Evolutionary conservation across 2,113 vertebrate genomes (phyloP).

Genomic region (Glaucomys volans): DNA sequence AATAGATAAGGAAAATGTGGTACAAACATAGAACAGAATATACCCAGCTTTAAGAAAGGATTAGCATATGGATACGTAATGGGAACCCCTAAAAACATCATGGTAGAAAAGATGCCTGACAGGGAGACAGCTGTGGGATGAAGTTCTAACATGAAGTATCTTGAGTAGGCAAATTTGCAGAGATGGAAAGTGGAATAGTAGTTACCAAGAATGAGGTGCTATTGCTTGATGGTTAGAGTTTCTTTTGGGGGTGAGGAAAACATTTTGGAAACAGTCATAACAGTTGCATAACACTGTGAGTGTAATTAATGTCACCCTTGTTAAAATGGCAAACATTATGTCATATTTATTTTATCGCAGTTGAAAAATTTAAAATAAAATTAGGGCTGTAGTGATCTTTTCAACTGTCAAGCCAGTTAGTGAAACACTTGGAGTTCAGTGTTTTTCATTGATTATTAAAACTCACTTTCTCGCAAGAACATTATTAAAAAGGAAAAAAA

Average conservation of each 20-base stretch:
- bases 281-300: not conserved
- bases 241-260: not conserved
- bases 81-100: not conserved
- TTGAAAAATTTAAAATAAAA: not conserved
- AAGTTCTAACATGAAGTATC: not conserved
- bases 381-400: not conserved
- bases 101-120: not conserved
- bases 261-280: not conserved
- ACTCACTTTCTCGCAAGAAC: not conserved
- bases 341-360: not conserved
- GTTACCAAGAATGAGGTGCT: not conserved
- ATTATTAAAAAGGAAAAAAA: not conserved
- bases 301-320: not conserved
- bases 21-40: not conserved
- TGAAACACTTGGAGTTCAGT: not conserved
- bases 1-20: not conserved
- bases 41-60: not conserved
- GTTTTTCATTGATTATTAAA: constrained; percentile 10
- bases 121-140: not conserved
- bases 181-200: not conserved
- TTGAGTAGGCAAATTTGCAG: not conserved
- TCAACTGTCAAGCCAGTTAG: not conserved
- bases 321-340: not conserved
- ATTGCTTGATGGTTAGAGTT: not conserved
- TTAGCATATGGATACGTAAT: not conserved